These are phyloP conservation scores for Cydia strobilella DNA, from an alignment of 1,140 invertebrate genomes.

Conservation along the genomic window DNA sequence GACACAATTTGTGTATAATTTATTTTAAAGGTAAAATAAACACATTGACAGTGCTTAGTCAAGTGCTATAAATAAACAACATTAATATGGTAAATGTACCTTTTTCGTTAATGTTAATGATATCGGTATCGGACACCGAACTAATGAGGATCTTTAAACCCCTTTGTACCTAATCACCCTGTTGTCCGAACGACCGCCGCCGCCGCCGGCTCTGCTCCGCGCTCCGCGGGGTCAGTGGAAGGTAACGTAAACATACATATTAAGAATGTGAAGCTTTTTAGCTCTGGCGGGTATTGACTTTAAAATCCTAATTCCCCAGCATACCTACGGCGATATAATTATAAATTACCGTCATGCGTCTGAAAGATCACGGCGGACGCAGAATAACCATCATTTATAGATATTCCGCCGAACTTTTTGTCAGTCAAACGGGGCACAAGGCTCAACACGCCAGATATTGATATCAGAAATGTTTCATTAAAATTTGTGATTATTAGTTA, in stretches of 20 bases:
- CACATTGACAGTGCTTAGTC: not conserved
- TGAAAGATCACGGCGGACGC: not conserved
- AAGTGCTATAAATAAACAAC: not conserved
- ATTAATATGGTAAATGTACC: not conserved
- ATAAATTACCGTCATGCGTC: not conserved
- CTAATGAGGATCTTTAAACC: constrained; percentile 13
- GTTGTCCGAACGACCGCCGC: constrained; percentile 17
- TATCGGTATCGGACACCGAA: not conserved
- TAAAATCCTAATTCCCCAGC: not conserved
- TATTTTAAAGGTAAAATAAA: not conserved
- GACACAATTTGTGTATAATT: no score
- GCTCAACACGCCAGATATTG: no score
- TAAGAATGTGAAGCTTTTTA: constrained; percentile 6
- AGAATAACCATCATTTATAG: not conserved
- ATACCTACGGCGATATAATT: not conserved
- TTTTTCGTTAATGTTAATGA: not conserved
- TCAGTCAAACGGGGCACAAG: no score
- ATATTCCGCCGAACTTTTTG: no score
- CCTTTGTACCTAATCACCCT: constrained; percentile 7
- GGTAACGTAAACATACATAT: constrained; percentile 28
- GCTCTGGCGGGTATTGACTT: not conserved
- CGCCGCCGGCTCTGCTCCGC: no score
- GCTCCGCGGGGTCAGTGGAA: constrained; percentile 23
- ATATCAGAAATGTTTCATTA: no score
- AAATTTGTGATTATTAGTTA: no score